Evolutionary conservation across 2,113 vertebrate species (phyloP).

Genomic region (Falcunculus frontatus): DNA sequence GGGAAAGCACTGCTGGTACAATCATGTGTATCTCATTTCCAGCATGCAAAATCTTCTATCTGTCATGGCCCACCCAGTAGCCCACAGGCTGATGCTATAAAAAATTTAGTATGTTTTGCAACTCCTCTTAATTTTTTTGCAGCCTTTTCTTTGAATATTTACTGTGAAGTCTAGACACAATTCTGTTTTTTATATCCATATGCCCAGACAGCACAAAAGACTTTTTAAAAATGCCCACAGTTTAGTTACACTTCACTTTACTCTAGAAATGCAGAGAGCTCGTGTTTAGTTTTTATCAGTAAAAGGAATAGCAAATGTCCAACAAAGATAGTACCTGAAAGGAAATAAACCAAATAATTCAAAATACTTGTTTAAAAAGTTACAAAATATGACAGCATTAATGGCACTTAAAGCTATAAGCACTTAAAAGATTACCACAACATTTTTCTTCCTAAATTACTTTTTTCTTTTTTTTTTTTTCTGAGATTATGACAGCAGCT

Average conservation of each 20-base stretch:
- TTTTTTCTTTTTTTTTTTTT: background rate
- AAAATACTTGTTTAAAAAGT: constrained; percentile 61
- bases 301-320: background rate
- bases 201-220: background rate
- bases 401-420: constrained; percentile 82
- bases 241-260: background rate
- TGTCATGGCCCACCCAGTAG: background rate
- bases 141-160: constrained; percentile 9
- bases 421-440: constrained; percentile 67
- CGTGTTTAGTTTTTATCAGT: background rate
- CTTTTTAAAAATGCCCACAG: background rate
- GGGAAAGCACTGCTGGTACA: background rate
- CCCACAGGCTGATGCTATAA: background rate
- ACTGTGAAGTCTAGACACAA: background rate
- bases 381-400: constrained; percentile 70
- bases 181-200: background rate
- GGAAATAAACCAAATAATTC: constrained; percentile 31
- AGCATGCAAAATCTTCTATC: constrained; percentile 6
- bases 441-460: background rate
- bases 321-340: constrained; percentile 20
- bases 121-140: background rate
- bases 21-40: background rate
- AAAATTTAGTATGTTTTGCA: background rate
- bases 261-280: background rate
- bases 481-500: constrained; percentile 31